A percentile compares a stretch with the other conserved stretches of the same genome.
Conservation (phyloP, 1,140 invertebrate genomes). For the Carcinoscorpius rotundicauda region DNA sequence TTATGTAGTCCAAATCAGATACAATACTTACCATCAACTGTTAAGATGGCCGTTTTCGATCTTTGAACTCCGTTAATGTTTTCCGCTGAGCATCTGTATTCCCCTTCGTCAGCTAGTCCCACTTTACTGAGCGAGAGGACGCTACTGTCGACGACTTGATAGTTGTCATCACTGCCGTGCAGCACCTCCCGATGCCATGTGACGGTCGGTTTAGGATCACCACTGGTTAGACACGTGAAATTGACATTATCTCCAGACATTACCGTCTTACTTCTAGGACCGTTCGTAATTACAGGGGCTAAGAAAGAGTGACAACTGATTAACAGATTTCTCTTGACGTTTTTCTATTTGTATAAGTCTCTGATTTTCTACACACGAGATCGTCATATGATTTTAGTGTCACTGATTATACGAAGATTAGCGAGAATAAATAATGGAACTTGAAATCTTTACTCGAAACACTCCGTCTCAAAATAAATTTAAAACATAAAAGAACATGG, state of each 20-base stretch:
- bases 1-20: too few species aligned
- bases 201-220: conserved; percentile 70
- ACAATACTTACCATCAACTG: conserved; percentile 20
- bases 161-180: conserved; percentile 11
- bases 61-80: conserved; percentile 17
- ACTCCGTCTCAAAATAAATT: too few species aligned
- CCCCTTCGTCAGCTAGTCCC: conserved; percentile 19
- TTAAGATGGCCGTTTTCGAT: conserved; percentile 15
- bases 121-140: conserved; percentile 18
- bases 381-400: too few species aligned
- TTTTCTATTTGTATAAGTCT: too few species aligned
- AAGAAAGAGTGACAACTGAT: conserved; percentile 27
- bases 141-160: conserved; percentile 15
- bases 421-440: too few species aligned
- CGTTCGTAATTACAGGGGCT: conserved; percentile 83
- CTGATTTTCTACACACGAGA: too few species aligned
- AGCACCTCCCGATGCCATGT: conserved; percentile 68
- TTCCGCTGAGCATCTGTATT: conserved; percentile 18
- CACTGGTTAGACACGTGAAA: conserved; percentile 70
- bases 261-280: conserved; percentile 74
- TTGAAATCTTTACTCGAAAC: too few species aligned
- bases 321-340: too few species aligned
- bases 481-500: too few species aligned
- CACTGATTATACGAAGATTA: too few species aligned
- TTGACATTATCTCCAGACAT: conserved; percentile 79